phyloP scores from a whole-genome alignment of 2,888 invertebrate genomes.

The Molorchus minor region DNA sequence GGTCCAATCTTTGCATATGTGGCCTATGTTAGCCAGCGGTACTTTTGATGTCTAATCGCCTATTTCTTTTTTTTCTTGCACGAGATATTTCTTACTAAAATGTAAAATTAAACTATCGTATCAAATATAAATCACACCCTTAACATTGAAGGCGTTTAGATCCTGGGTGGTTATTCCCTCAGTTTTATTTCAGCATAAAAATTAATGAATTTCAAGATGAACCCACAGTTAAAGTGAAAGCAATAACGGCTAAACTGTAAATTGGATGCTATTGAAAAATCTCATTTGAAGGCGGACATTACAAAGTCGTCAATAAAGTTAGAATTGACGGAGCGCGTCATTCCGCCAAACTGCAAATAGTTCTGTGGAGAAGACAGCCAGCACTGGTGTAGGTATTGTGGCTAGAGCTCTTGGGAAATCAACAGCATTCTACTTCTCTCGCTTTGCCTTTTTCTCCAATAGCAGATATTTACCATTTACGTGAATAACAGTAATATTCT shows the following conservation, averaged over 20 bases:
- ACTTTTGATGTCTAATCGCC: too few relatives aligned
- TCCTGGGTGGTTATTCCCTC: conserved; percentile 29
- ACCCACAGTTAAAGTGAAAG: conserved; percentile 32
- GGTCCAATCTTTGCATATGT: too few relatives aligned
- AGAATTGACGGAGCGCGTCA: conserved; percentile 48
- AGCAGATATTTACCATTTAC: not conserved
- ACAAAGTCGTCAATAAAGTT: conserved; percentile 50
- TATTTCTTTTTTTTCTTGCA: too few relatives aligned
- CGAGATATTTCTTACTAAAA: too few relatives aligned
- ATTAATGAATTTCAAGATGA: conserved; percentile 39
- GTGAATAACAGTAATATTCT: not conserved
- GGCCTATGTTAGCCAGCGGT: too few relatives aligned
- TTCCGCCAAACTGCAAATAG: conserved; percentile 48
- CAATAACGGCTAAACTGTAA: conserved; percentile 54
- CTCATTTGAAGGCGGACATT: conserved; percentile 50
- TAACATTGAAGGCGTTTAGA: conserved; percentile 3
- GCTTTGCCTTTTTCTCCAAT: not conserved
- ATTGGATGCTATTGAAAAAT: conserved; percentile 56
- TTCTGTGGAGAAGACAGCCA: conserved; percentile 40
- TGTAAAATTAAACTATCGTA: too few relatives aligned
- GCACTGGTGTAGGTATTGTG: conserved; percentile 44
- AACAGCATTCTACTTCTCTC: conserved; percentile 37
- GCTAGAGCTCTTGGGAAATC: conserved; percentile 52
- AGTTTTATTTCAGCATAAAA: too few relatives aligned
- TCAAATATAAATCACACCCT: too few relatives aligned